Conservation (phyloP, 2,888 invertebrate species). For the Caenorhabditis angaria region DNA sequence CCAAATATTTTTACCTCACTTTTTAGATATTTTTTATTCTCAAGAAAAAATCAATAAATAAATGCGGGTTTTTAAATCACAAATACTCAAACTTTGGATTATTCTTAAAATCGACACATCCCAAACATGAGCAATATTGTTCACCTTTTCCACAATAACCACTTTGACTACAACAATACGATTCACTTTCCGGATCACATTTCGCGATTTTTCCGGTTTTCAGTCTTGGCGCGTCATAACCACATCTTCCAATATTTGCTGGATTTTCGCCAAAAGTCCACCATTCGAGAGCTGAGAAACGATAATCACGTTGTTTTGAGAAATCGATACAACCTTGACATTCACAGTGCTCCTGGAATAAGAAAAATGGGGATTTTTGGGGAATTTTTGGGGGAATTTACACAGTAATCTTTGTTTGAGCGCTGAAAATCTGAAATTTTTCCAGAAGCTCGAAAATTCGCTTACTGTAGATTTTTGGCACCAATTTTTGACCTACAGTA, state of each 20-base stretch:
- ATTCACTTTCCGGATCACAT: conserved; percentile 61
- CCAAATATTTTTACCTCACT: not conserved
- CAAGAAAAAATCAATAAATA: not conserved
- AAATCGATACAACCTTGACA: conserved; percentile 69
- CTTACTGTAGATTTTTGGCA: too few species aligned
- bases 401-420: too few species aligned
- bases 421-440: too few species aligned
- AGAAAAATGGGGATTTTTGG: conserved; percentile 8
- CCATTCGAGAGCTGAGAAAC: conserved; percentile 60
- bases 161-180: conserved; percentile 46
- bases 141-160: conserved; percentile 66
- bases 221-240: conserved; percentile 60
- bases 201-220: conserved; percentile 58
- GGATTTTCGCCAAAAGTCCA: conserved; percentile 64
- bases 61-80: not conserved
- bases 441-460: not conserved
- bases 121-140: conserved; percentile 53
- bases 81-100: not conserved
- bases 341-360: conserved; percentile 64
- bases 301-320: conserved; percentile 52
- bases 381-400: too few species aligned
- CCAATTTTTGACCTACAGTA: too few species aligned
- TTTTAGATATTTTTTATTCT: not conserved
- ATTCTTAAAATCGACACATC: conserved; percentile 52
- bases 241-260: conserved; percentile 66